Conservation (phyloP, 2,888 invertebrate genomes). For the Oligia strigilis region DNA sequence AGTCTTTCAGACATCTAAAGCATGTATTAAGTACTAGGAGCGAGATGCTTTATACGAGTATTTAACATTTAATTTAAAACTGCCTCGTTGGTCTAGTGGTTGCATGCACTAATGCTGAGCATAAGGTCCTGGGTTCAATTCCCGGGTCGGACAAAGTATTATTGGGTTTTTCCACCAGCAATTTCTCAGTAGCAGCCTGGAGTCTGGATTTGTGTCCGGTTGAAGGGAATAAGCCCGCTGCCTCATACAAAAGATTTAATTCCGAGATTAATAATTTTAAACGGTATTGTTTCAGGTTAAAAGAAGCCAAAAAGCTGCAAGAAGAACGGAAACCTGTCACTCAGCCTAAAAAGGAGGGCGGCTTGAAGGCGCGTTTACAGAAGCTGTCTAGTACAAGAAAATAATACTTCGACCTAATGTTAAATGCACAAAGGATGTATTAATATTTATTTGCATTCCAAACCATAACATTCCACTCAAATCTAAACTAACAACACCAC, state of each 20-base stretch:
- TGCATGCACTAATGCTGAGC: no score
- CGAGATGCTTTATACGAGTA: background rate
- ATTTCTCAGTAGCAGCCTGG: no score
- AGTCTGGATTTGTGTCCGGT: no score
- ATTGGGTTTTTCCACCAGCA: no score
- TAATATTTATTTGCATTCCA: constrained; percentile 54
- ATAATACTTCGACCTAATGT: constrained; percentile 60
- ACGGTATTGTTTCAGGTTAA: constrained; percentile 83
- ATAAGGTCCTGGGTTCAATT: no score
- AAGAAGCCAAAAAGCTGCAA: constrained; percentile 91
- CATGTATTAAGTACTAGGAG: background rate
- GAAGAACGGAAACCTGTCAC: constrained; percentile 89
- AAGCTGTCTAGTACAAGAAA: constrained; percentile 88
- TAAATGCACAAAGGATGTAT: constrained; percentile 60
- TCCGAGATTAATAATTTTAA: background rate
- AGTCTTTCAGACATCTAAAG: background rate
- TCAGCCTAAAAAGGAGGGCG: constrained; percentile 92
- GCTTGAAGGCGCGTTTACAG: constrained; percentile 92
- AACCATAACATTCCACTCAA: constrained; percentile 56
- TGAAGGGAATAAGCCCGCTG: no score
- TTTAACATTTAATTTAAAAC: background rate
- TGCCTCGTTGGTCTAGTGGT: no score
- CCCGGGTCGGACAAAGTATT: no score
- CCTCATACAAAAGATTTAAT: no score
- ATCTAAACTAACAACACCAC: constrained; percentile 29